Base-by-base conservation (phyloP, 2,888 invertebrate species). In the Gymnocheta viridis region DNA sequence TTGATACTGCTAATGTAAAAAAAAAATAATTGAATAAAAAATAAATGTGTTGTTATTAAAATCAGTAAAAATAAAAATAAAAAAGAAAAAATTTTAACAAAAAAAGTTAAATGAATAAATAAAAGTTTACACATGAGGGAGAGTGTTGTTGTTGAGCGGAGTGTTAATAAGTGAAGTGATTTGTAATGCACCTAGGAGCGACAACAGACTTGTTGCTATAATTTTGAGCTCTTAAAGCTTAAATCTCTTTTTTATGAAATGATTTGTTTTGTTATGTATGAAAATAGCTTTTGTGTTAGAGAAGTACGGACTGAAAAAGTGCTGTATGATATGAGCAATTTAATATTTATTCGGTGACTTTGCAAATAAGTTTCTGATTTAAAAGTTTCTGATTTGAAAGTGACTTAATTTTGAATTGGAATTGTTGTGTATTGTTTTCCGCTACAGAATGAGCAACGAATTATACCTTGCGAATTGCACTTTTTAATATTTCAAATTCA, bases 401-500 rank as follows among this genome's bases (percentile, higher is more conserved):
- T 56, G 41, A 9, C 14, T 38, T 38, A 38, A 58, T 32, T 56
- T 27, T 27, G 24, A 38, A 19, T 54, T 54, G n/a, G 7, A 51
- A 38, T 41, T 29, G 29, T 17, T 66, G 54, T 41, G 44, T 66
- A n/a, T 47, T 47, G 24, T 44, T 72, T 58, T 41, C 29, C 19
- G 17, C 0, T 29, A 32, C 7, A 19, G 19, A 49, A 60, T 69
- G 49, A 41, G 38, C 49, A 49, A 67, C 27, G 49, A 51, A 47
- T 1, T 4, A 17, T 56, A 32, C 5, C 7, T 19, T 58, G 22
- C 24, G 14, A 24, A n/a, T 17, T 58, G 3, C 10, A 35, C 32
- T 7, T 10, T 74, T n/a, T n/a, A n/a, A 19, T 88, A 88, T 89
- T 88, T 87, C 87, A 35, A 76, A 56, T 58, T 27, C 0, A 29